Conservation (phyloP, 2,113 vertebrate genomes). For the Pavo muticus region DNA sequence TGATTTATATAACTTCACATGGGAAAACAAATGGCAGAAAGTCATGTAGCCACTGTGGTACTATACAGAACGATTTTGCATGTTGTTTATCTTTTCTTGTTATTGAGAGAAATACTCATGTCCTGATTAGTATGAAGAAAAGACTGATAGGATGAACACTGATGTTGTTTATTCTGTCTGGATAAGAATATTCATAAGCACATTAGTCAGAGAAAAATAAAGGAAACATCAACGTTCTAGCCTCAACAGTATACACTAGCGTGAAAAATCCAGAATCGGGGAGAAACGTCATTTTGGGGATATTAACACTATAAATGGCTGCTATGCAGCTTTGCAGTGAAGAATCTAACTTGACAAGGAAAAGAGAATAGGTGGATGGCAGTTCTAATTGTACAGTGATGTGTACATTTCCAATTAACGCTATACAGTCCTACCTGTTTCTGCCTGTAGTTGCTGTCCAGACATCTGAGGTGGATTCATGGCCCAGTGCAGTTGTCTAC, state of each 20-base stretch:
- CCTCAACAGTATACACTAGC: background rate
- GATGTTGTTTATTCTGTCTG: background rate
- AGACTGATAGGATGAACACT: background rate
- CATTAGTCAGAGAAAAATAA: background rate
- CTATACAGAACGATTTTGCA: background rate
- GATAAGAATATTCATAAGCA: background rate
- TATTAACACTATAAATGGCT: background rate
- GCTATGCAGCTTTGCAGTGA: background rate
- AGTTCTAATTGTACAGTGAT: background rate
- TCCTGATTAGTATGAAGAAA: background rate
- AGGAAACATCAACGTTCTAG: background rate
- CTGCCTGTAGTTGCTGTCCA: constrained; percentile 78
- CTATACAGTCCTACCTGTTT: constrained; percentile 80
- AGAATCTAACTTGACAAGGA: background rate
- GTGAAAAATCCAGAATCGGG: background rate
- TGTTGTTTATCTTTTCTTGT: background rate
- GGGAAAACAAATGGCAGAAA: background rate
- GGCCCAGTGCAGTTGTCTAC: constrained; percentile 95
- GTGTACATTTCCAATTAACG: background rate
- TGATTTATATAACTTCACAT: background rate
- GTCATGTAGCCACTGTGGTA: background rate
- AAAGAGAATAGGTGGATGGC: background rate
- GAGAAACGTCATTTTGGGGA: background rate
- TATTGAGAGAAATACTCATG: background rate
- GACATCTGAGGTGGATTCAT: constrained; percentile 90